Evolutionary conservation across 2,113 vertebrate genomes (phyloP).

Genomic region (Ageneiosus marmoratus): DNA sequence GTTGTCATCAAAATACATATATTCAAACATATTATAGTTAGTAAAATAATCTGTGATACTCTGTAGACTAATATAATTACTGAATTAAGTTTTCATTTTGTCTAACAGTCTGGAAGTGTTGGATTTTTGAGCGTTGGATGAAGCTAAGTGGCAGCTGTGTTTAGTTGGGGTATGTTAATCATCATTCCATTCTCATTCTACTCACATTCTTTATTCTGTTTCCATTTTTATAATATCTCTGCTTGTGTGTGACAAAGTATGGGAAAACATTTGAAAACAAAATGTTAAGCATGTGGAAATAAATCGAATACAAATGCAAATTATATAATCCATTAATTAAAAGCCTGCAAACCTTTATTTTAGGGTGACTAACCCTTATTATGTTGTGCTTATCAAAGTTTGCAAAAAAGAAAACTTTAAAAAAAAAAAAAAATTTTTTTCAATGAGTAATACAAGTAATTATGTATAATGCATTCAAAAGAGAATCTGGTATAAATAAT

Average conservation of each 20-base stretch:
- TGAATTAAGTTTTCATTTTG: background rate
- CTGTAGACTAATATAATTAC: background rate
- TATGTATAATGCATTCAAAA: slow-evolving; percentile 7
- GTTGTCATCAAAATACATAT: background rate
- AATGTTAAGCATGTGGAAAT: slow-evolving; percentile 15
- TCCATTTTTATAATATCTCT: background rate
- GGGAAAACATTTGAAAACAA: background rate
- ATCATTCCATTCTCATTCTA: slow-evolving; percentile 6
- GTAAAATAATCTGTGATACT: background rate
- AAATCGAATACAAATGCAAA: slow-evolving; percentile 19
- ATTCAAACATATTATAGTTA: background rate
- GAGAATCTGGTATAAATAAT: slow-evolving; percentile 14
- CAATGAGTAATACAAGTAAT: background rate
- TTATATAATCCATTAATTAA: slow-evolving; percentile 29
- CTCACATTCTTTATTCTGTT: slow-evolving; percentile 1
- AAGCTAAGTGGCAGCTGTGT: background rate
- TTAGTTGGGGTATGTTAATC: background rate
- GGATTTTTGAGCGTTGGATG: background rate
- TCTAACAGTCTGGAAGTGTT: background rate
- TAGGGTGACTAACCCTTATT: slow-evolving; percentile 24
- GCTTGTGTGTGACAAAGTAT: background rate
- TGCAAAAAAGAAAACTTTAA: background rate
- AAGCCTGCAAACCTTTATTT: slow-evolving; percentile 6
- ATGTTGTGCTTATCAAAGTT: slow-evolving; percentile 10
- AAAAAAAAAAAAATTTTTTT: background rate